A percentile compares a stretch with the other conserved stretches of the same genome.
phyloP scores from a whole-genome alignment of 92 coral and sea anemone species.

The Epizoanthus stellaris region DNA sequence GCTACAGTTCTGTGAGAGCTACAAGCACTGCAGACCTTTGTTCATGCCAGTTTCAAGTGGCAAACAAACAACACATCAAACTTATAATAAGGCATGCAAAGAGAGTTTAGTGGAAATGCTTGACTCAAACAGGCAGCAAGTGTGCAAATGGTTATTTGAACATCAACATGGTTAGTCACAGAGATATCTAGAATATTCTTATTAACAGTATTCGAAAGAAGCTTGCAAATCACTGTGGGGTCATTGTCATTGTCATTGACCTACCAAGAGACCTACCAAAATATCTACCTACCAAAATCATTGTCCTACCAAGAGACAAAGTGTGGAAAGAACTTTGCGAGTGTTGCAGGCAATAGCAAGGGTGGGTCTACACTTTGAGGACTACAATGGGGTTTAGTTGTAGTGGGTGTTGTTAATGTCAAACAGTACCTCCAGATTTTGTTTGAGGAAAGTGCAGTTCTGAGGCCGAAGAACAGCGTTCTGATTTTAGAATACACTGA shows the following conservation, averaged over 20 bases:
- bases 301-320: slow-evolving; percentile 33
- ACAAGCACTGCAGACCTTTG: too few species aligned
- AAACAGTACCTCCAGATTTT: slow-evolving; percentile 9
- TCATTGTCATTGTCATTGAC: slow-evolving; percentile 30
- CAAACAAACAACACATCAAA: neutral
- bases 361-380: slow-evolving; percentile 27
- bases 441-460: neutral
- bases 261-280: slow-evolving; percentile 36
- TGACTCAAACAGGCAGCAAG: neutral
- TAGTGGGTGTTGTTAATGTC: slow-evolving; percentile 25
- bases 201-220: neutral
- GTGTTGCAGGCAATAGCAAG: neutral
- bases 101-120: neutral
- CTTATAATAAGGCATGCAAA: neutral
- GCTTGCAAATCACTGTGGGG: neutral
- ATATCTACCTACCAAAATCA: too few species aligned
- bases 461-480: neutral
- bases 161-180: slow-evolving; percentile 18
- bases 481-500: slow-evolving; percentile 40
- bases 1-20: too few species aligned
- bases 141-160: slow-evolving; percentile 22
- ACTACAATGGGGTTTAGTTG: slow-evolving; percentile 4
- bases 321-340: neutral
- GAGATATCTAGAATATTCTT: neutral
- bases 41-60: neutral